Percentiles rank a stretch among this genome's conserved stretches.
phyloP scores from a whole-genome alignment of 92 coral and sea anemone species.

The Umimayanthus chanpuru region DNA sequence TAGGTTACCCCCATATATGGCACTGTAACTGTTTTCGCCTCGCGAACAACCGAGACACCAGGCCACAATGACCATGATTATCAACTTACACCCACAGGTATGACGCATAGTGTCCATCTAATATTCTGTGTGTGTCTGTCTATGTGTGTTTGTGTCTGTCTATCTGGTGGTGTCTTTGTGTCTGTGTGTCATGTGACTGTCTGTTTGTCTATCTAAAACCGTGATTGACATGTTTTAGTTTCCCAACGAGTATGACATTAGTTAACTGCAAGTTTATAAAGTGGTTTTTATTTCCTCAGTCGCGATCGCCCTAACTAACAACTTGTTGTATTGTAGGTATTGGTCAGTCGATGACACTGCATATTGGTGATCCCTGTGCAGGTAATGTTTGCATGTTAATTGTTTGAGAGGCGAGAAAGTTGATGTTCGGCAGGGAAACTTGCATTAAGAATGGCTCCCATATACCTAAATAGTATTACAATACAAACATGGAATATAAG shows the following conservation, averaged over 20 bases:
- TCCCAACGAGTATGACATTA: neutral
- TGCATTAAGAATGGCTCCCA: too few species aligned
- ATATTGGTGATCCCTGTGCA: conserved; percentile 38
- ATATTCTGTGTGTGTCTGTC: neutral
- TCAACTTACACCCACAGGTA: conserved; percentile 65
- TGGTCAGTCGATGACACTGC: conserved; percentile 38
- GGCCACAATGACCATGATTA: conserved; percentile 67
- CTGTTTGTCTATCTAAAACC: too few species aligned
- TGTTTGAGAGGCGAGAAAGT: neutral
- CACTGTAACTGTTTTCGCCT: conserved; percentile 67
- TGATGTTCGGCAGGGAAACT: too few species aligned
- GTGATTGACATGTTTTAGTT: neutral
- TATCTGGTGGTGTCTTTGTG: neutral
- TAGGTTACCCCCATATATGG: conserved; percentile 75
- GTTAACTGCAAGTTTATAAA: neutral
- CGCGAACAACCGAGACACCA: conserved; percentile 65
- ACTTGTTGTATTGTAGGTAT: neutral
- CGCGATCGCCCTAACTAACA: neutral
- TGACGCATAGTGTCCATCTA: neutral
- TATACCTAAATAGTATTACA: too few species aligned
- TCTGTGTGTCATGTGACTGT: too few species aligned
- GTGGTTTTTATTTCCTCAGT: neutral
- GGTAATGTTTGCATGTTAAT: neutral
- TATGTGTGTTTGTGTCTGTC: neutral
- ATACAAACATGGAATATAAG: too few species aligned